Percentiles rank a stretch among this genome's conserved stretches.
Evolutionary conservation across 2,797 vertebrate genomes (phyloP).

Genomic region (Cryptoprocta ferox): DNA sequence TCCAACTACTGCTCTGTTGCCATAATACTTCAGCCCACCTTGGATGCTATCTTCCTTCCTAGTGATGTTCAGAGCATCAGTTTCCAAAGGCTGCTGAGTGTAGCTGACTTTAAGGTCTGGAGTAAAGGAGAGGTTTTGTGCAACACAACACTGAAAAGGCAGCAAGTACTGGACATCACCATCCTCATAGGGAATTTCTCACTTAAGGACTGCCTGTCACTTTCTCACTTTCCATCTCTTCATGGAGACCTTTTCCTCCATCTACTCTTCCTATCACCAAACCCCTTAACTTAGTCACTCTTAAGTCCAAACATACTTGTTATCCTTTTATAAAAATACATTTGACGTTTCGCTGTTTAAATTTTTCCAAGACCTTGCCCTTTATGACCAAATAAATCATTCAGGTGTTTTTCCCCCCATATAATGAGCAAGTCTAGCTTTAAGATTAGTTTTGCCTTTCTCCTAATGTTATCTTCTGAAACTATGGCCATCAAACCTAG

Average conservation of each 20-base stretch:
- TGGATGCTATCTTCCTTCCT: background rate
- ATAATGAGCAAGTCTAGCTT: background rate
- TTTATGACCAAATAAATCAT: background rate
- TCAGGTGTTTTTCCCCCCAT: too few relatives aligned
- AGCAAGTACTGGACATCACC: background rate
- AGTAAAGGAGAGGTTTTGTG: background rate
- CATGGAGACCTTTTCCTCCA: background rate
- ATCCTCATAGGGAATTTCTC: background rate
- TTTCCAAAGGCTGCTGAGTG: background rate
- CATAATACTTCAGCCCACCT: fast-evolving
- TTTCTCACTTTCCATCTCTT: background rate
- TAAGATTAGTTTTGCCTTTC: background rate
- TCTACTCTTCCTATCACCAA: background rate
- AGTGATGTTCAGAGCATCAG: background rate
- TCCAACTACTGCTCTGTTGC: background rate
- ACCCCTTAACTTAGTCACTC: background rate
- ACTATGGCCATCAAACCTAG: background rate
- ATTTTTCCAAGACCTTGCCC: background rate
- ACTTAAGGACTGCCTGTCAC: background rate
- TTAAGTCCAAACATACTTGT: background rate
- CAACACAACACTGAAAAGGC: too few relatives aligned
- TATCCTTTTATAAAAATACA: background rate
- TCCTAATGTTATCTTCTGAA: background rate
- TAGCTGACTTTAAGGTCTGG: background rate
- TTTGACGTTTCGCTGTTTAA: background rate